phyloP scores from a whole-genome alignment of 2,797 vertebrate genomes.

The Leptodactylus fallax region DNA sequence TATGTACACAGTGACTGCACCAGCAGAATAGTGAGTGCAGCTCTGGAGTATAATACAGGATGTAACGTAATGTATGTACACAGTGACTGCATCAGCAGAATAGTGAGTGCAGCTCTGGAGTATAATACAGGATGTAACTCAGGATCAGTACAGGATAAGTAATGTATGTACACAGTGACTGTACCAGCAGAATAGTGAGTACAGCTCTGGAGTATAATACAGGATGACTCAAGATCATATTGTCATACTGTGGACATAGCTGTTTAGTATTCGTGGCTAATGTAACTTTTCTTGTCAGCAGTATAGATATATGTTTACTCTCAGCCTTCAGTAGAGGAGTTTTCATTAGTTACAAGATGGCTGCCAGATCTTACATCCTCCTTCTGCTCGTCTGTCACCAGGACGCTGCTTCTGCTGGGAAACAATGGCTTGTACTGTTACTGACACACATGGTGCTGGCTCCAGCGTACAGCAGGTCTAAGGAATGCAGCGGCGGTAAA shows the following conservation, averaged over 20 bases:
- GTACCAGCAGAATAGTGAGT: background rate
- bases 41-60: background rate
- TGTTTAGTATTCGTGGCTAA: too few species aligned
- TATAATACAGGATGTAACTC: background rate
- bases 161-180: constrained; percentile 2
- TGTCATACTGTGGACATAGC: too few species aligned
- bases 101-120: background rate
- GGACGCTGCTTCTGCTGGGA: constrained; percentile 9
- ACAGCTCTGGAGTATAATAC: background rate
- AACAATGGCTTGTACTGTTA: constrained; percentile 65
- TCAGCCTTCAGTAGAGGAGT: background rate
- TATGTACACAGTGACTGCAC: too few species aligned
- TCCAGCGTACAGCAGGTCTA: constrained; percentile 69
- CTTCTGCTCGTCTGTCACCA: background rate
- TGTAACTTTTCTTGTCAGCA: too few species aligned
- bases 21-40: constrained; percentile 8
- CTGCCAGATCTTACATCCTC: background rate
- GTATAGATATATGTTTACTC: too few species aligned
- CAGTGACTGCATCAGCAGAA: background rate
- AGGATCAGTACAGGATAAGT: background rate
- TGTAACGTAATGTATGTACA: background rate
- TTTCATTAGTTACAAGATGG: background rate
- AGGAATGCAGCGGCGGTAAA: constrained; percentile 67
- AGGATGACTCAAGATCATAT: background rate
- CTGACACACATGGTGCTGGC: constrained; percentile 46